These are phyloP conservation scores for Pollachius pollachius DNA, from an alignment of 2,113 vertebrate species.

Conservation along the genomic window DNA sequence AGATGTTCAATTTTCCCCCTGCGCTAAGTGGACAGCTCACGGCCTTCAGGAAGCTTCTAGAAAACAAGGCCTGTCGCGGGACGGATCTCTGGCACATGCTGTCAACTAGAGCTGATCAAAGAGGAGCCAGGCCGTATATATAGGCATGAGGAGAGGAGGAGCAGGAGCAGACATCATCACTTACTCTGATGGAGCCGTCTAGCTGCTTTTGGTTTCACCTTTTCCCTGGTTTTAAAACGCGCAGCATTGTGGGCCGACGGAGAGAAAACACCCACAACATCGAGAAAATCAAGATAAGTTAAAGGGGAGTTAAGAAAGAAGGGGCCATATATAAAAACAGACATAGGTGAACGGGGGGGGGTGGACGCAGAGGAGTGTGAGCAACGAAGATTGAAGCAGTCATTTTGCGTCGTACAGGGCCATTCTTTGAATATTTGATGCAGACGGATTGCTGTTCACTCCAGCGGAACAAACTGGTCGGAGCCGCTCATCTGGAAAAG, in stretches of 20 bases:
- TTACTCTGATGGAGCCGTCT: too few species aligned
- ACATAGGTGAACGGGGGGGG: not conserved
- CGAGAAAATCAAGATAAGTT: too few species aligned
- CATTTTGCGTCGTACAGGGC: slow-evolving; percentile 59
- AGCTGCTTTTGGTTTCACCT: too few species aligned
- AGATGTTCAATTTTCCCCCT: slow-evolving; percentile 67
- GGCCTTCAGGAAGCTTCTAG: slow-evolving; percentile 58
- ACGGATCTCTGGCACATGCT: slow-evolving; percentile 51
- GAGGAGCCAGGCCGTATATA: slow-evolving; percentile 50
- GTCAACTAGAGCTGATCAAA: slow-evolving; percentile 56
- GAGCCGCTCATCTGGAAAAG: slow-evolving; percentile 76
- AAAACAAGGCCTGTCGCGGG: slow-evolving; percentile 53
- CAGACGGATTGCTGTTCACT: slow-evolving; percentile 76
- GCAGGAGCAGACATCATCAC: not conserved
- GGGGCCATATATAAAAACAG: too few species aligned
- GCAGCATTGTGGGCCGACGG: too few species aligned
- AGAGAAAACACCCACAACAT: too few species aligned
- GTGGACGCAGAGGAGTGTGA: slow-evolving; percentile 37
- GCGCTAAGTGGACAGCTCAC: slow-evolving; percentile 60
- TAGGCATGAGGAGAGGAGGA: slow-evolving; percentile 21
- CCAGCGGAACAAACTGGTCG: slow-evolving; percentile 77
- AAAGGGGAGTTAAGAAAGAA: too few species aligned
- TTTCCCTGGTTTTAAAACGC: too few species aligned
- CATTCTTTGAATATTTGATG: slow-evolving; percentile 80
- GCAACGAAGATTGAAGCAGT: slow-evolving; percentile 54